These are phyloP conservation scores for Xanthorhoe spadicearia DNA, from an alignment of 2,888 invertebrate genomes.

Conservation along the genomic window DNA sequence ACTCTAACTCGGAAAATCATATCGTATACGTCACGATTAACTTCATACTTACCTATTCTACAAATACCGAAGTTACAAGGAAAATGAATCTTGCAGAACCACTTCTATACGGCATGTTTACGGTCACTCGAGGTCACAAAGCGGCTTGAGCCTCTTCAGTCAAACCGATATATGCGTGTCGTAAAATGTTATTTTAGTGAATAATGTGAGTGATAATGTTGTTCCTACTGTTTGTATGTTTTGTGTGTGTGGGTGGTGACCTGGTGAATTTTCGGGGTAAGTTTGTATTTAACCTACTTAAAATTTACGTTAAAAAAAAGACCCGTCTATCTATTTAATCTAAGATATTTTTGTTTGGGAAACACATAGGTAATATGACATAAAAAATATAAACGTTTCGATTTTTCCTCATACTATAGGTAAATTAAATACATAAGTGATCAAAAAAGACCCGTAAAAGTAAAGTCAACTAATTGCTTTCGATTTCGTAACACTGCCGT, in stretches of 20 bases:
- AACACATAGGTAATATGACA: too few species aligned
- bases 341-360: too few species aligned
- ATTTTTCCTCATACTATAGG: not conserved
- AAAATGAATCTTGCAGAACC: constrained; percentile 22
- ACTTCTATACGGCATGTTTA: not conserved
- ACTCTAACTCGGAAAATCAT: too few species aligned
- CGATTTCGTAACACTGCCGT: not conserved
- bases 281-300: not conserved
- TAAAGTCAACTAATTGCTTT: too few species aligned
- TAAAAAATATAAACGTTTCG: not conserved
- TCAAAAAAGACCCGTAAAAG: not conserved
- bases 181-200: not conserved
- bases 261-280: constrained; percentile 27
- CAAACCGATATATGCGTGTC: not conserved
- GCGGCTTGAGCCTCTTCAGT: constrained; percentile 1
- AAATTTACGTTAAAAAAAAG: not conserved
- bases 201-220: constrained; percentile 9
- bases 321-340: too few species aligned
- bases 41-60: not conserved
- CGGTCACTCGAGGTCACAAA: constrained; percentile 18
- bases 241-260: constrained; percentile 24
- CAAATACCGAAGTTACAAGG: constrained; percentile 5
- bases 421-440: too few species aligned
- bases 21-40: not conserved
- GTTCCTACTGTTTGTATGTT: constrained; percentile 13